These are phyloP conservation scores for Anadara kagoshimensis DNA, from an alignment of 1,140 invertebrate genomes.

Conservation along the genomic window DNA sequence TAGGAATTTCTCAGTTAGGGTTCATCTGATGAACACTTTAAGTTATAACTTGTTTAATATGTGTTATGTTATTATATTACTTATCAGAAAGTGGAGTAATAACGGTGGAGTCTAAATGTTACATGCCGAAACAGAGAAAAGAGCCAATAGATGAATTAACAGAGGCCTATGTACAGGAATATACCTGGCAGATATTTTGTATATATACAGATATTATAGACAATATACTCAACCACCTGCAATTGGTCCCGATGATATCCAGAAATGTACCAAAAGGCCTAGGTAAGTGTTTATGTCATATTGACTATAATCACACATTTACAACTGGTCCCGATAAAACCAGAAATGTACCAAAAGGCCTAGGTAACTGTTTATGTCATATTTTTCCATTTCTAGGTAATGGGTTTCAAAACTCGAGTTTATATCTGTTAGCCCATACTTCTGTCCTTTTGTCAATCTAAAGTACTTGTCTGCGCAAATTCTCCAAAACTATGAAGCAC, in stretches of 20 bases:
- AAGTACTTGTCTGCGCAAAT: no score
- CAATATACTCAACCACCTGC: conserved; percentile 41
- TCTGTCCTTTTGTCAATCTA: no score
- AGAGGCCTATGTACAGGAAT: conserved; percentile 50
- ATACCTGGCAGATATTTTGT: conserved; percentile 61
- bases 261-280: conserved; percentile 42
- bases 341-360: neutral
- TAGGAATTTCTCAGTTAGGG: no score
- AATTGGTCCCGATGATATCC: conserved; percentile 36
- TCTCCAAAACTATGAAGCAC: no score
- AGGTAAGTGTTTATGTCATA: conserved; percentile 37
- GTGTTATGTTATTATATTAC: no score
- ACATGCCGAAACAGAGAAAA: conserved; percentile 40
- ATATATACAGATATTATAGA: conserved; percentile 61
- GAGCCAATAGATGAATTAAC: conserved; percentile 19
- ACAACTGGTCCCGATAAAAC: no score
- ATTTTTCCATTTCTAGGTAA: no score
- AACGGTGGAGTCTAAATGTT: conserved; percentile 56
- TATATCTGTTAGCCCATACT: no score
- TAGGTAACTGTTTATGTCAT: conserved; percentile 40
- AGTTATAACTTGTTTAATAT: no score
- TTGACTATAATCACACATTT: no score
- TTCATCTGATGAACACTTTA: no score
- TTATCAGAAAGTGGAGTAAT: conserved; percentile 38
- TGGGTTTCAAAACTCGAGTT: no score